Base-by-base conservation (phyloP, 2,113 vertebrate genomes). In the Phalacrocorax brasilianus region DNA sequence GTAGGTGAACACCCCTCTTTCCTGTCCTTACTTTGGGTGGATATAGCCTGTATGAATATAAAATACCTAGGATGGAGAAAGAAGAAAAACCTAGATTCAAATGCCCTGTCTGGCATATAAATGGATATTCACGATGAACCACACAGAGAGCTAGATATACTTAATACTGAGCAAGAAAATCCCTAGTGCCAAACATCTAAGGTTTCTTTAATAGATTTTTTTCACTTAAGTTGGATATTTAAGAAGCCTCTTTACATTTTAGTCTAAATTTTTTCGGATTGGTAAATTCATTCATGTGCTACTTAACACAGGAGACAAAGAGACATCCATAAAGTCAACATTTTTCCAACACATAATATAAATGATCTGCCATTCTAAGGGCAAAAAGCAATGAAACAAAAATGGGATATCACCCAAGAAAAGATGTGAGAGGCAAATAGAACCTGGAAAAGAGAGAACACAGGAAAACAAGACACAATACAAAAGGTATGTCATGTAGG, bases 391-490 rank as follows among this genome's bases (percentile, higher is more conserved):
- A 49, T 73, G n/a, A 62, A 89, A 82, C 52, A 68, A 70, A 91
- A 92, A 75, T 84, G 77, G 67, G 81, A 95, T 89, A 27, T 52
- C 33, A 79, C 30, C 32, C 74, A 62, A 88, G 12, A 85, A 95
- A 97, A 92, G 2, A 89, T 53, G 73, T 55, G 59, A 65, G 58
- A 96, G 70, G 83, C 61, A 96, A 97, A 91, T 44, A 92, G 78
- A 91, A 95, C 58, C 82, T 88, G 83, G 63, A 93, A 73, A 76
- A 88, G 14, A 61, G 63, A 72, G 66, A 95, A 81, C 35, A 67
- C 85, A 96, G 86, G 96, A 94, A 97, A 96, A 82, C 20, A 76
- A 91, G 45, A 55, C 71, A 87, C 68, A 96, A 92, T 96, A 67
- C 80, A 85, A 50, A 95, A 95, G 38, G 85, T 47, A 79, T 85